A percentile compares a stretch with the other conserved stretches of the same genome.
These are phyloP conservation scores for Polymixis flavicincta DNA, from an alignment of 2,888 invertebrate species.

Conservation along the genomic window DNA sequence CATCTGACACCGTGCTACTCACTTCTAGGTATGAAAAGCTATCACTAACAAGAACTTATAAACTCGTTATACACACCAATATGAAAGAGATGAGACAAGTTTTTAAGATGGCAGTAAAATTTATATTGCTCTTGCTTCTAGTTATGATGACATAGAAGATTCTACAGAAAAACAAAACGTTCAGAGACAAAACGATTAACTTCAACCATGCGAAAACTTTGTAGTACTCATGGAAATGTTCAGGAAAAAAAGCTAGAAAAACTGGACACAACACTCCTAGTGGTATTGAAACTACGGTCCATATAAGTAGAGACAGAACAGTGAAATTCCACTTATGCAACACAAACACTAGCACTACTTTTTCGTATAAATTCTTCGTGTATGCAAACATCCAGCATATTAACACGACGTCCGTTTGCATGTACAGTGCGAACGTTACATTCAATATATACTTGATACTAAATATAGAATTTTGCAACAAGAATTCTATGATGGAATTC, in stretches of 20 bases:
- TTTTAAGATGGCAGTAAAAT: slow-evolving; percentile 55
- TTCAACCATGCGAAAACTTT: slow-evolving; percentile 72
- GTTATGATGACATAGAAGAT: slow-evolving; percentile 76
- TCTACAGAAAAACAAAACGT: slow-evolving; percentile 74
- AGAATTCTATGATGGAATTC: slow-evolving; percentile 74
- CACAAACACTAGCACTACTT: slow-evolving; percentile 77
- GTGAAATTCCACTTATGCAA: slow-evolving; percentile 67
- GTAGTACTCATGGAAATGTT: slow-evolving; percentile 59
- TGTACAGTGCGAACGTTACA: slow-evolving; percentile 67
- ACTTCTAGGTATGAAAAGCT: slow-evolving; percentile 58
- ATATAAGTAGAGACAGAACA: slow-evolving; percentile 68
- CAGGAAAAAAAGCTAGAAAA: background rate
- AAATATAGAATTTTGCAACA: slow-evolving; percentile 48
- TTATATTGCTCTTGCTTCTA: slow-evolving; percentile 30
- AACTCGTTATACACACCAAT: slow-evolving; percentile 71
- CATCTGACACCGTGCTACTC: background rate
- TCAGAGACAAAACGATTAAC: slow-evolving; percentile 73
- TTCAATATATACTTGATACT: slow-evolving; percentile 20
- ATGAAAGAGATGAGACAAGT: slow-evolving; percentile 73
- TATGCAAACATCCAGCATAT: slow-evolving; percentile 82
- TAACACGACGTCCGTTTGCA: slow-evolving; percentile 77
- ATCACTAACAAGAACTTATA: slow-evolving; percentile 79
- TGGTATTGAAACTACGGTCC: slow-evolving; percentile 70
- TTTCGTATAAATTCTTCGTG: slow-evolving; percentile 81
- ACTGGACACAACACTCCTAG: slow-evolving; percentile 71